phyloP scores from a whole-genome alignment of 2,797 vertebrate genomes.

The Liasis olivaceus region DNA sequence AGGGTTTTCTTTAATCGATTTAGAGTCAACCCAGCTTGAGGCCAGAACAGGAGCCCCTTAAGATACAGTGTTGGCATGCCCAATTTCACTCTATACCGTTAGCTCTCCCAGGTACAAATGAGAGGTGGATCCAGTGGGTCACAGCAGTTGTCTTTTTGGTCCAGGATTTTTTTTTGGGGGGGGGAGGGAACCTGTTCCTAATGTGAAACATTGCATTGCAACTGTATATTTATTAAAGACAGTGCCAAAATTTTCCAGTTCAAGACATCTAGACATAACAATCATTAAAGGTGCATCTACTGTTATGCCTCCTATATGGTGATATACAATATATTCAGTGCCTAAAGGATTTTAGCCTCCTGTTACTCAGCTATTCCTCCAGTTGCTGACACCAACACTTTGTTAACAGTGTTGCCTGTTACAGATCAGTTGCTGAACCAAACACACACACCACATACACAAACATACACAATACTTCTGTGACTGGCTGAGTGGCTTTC shows the following conservation, averaged over 20 bases:
- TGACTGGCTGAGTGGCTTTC: neutral
- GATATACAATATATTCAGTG: neutral
- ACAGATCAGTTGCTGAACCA: neutral
- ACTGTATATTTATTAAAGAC: neutral
- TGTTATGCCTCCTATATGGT: neutral
- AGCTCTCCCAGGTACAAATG: neutral
- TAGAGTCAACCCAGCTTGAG: neutral
- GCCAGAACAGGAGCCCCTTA: neutral
- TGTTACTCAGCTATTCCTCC: neutral
- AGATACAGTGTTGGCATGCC: neutral
- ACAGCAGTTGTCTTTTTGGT: neutral
- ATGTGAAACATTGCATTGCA: neutral
- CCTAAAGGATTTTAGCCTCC: constrained; percentile 21
- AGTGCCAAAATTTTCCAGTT: neutral
- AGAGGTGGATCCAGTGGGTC: neutral
- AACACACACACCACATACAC: too few relatives aligned
- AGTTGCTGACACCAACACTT: neutral
- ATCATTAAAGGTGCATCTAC: neutral
- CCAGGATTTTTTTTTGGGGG: neutral
- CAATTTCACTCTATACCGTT: neutral
- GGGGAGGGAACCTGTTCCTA: neutral
- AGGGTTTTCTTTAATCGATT: neutral
- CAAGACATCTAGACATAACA: neutral
- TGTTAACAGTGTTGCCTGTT: constrained; percentile 3
- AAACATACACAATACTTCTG: neutral